Evolutionary conservation across 2,113 vertebrate species (phyloP), one percentile per base, ranked within the genome.

Genomic region (Phaethornis superciliosus): DNA sequence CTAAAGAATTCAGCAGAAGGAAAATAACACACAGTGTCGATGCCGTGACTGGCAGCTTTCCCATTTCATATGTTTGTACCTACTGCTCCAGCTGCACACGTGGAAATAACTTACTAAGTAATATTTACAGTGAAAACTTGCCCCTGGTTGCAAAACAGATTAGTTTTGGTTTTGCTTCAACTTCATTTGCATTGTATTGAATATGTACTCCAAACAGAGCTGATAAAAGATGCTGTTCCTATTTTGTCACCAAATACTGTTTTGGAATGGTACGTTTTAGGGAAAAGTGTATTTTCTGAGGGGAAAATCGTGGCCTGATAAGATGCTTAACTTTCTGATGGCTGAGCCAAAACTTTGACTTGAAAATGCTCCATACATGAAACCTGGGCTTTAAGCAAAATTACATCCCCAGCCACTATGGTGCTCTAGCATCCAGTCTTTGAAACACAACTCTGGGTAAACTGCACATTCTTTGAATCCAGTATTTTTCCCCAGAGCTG

Each of bases 1-100:
- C 15, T 40, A 18, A 9, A 40, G 30, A 6, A 5, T 23, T 27
- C 2, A 11, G 32, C 17, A 1, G 3, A 4, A 77, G 21, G 2
- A 16, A 23, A 24, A 27, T 4, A 27, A 8, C 7, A 1, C 0
- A 0, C 1, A 2, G 63, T 33, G 63, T 4, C 5, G 2, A 37
- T 1, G 9, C 37, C 7, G 26, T 2, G 16, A 6, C 16, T 5
- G 4, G 10, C 9, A 7, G 68, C 47, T 28, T 9, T 49, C 30
- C 1, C 51, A 26, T 19, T 46, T 46, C 46, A 1, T 15, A 12
- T 40, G 26, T 49, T 15, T 13, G 0, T 17, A 5, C 1, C 10
- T 9, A 2, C 20, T 16, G 33, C 23, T 16, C 23, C 14, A 1
- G 0, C 4, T 7, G 42, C 15, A 4, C 35, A 0, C 32, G 26